phyloP scores from a whole-genome alignment of 2,113 vertebrate species.

The Corydoras sp. region DNA sequence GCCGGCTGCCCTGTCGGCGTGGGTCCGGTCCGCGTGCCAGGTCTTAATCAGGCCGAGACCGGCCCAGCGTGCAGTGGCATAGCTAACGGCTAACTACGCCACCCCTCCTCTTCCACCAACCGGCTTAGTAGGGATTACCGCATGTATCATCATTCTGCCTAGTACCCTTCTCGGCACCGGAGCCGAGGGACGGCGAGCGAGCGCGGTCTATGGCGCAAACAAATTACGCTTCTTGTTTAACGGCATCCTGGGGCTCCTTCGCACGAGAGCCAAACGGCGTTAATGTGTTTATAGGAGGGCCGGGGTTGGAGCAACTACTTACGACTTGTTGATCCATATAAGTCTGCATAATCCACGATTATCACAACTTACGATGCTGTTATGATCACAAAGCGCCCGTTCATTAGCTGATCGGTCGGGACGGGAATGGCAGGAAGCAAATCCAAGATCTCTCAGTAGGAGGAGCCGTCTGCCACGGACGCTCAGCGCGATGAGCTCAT shows the following conservation, averaged over 20 bases:
- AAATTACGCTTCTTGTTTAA: conserved; percentile 38
- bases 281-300: conserved; percentile 1
- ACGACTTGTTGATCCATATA: conserved; percentile 24
- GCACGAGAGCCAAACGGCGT: not conserved
- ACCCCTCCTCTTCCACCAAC: conserved; percentile 23
- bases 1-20: conserved; percentile 6
- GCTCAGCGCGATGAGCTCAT: conserved; percentile 30
- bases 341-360: conserved; percentile 19
- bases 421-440: conserved; percentile 18
- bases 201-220: conserved; percentile 40
- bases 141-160: conserved; percentile 36
- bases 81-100: conserved; percentile 26
- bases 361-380: conserved; percentile 10
- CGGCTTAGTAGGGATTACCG: conserved; percentile 37
- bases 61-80: conserved; percentile 17
- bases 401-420: not conserved
- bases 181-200: conserved; percentile 20
- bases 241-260: conserved; percentile 26
- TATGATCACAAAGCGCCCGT: not conserved
- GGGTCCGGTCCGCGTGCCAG: conserved; percentile 16
- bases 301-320: conserved; percentile 2
- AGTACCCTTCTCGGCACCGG: conserved; percentile 15
- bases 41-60: conserved; percentile 33
- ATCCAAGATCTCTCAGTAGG: conserved; percentile 14
- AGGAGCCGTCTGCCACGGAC: not conserved